These are phyloP conservation scores for Acarapis woodi DNA, from an alignment of 1,140 invertebrate genomes.

Conservation along the genomic window DNA sequence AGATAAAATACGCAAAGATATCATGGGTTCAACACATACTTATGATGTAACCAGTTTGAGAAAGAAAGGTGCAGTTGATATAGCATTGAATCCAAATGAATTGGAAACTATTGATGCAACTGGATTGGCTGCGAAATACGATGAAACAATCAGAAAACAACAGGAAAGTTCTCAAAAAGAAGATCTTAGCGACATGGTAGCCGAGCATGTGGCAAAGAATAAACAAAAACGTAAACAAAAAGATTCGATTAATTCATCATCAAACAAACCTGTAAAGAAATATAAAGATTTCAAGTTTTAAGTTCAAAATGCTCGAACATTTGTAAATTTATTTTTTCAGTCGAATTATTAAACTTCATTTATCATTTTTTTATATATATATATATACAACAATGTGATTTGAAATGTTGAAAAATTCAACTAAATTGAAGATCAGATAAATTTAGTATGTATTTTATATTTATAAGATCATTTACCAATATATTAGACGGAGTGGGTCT, in stretches of 20 bases:
- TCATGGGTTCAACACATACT: conserved; percentile 91
- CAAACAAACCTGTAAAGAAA: conserved; percentile 40
- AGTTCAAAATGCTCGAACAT: no score
- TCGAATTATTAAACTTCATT: no score
- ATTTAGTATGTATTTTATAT: no score
- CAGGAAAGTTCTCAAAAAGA: conserved; percentile 61
- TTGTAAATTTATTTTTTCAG: no score
- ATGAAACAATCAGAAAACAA: conserved; percentile 74
- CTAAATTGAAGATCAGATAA: no score
- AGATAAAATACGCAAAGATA: conserved; percentile 49
- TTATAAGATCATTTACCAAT: no score
- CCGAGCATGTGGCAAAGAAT: conserved; percentile 82
- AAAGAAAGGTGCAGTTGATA: conserved; percentile 34
- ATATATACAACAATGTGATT: no score
- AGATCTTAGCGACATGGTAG: conserved; percentile 92
- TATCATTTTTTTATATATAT: no score
- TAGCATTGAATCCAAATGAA: conserved; percentile 87
- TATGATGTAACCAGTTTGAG: conserved; percentile 42
- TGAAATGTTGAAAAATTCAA: no score
- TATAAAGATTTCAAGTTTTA: conserved; percentile 97
- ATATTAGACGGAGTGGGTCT: no score
- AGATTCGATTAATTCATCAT: conserved; percentile 32
- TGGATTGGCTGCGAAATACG: conserved; percentile 53
- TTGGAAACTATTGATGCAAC: conserved; percentile 55
- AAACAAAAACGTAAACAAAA: conserved; percentile 66